Evolutionary conservation across 2,888 invertebrate species (phyloP), one percentile per base, ranked within the genome.

Genomic region (Spodoptera picta): DNA sequence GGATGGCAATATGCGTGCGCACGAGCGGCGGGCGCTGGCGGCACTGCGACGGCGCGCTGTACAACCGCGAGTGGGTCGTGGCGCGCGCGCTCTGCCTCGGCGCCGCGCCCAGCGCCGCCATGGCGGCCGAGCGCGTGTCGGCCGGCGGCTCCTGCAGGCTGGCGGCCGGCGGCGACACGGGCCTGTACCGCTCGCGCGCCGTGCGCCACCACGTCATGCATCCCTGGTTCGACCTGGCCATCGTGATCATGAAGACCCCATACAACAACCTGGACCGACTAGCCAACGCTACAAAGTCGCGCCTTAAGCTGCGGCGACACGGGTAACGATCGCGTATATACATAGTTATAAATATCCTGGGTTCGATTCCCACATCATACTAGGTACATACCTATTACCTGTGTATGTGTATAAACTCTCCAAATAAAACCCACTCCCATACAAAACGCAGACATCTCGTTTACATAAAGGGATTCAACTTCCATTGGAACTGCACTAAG

Each of bases 31-130:
- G 62, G 7, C 62, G 48, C 14, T 64, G 43, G 66, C 73, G 77
- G 9, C 43, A 47, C 46, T 84, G 84, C 70, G 48, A 54, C 47
- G 85, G 70, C 44, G 77, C 69, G 47, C 72, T 83, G n/a, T 69
- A 69, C 65, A 84, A 79, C 4, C 85, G 81, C 24, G 89, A 72
- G 57, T 80, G 79, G 77, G 62, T 76, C 52, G 9, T 81, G 47
- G 57, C 73, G 66, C 78, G 81, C 58, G 80, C 80, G 36, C 49
- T 45, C 19, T 84, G 84, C 51, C 31, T 83, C 19, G 9, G 52
- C 43, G 5, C 19, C 4, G 51, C 56, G 50, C 47, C 54, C 1
- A 14, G 48, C 24, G 14, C 31, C 31, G 42, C 24, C 36, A 63
- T 75, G 65, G 31, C 65, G 4, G 62, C 52, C 23, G 61, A 78